A percentile compares a stretch with the other conserved stretches of the same genome.
phyloP scores from a whole-genome alignment of 1,140 invertebrate genomes.

The Trinorchestia longiramus region DNA sequence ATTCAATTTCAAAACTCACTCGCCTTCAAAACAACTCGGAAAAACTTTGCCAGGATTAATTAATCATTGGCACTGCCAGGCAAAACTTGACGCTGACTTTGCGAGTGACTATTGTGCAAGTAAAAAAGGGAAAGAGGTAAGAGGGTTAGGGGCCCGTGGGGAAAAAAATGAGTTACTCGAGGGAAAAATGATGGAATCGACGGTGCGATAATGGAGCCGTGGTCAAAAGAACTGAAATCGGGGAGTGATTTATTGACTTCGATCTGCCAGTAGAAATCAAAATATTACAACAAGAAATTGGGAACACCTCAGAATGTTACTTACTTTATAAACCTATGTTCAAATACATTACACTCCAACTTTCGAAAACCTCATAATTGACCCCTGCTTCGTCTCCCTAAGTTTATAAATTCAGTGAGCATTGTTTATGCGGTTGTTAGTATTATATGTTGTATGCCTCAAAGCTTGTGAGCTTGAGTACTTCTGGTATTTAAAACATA shows the following conservation, averaged over 20 bases:
- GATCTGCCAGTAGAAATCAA: not conserved
- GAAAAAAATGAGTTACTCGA: not conserved
- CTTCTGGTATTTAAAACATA: no score
- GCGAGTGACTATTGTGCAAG: not conserved
- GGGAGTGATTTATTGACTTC: slow-evolving; percentile 2
- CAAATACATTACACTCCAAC: no score
- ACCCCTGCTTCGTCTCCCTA: no score
- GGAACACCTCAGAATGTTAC: not conserved
- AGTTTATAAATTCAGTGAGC: no score
- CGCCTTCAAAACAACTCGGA: slow-evolving; percentile 7
- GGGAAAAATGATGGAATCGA: not conserved
- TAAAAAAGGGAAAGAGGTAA: not conserved
- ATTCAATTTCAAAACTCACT: slow-evolving; percentile 30
- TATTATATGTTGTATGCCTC: no score
- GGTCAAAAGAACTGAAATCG: not conserved
- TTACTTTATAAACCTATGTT: not conserved
- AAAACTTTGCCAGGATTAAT: slow-evolving; percentile 36
- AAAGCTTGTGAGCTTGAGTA: no score
- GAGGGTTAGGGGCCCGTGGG: not conserved
- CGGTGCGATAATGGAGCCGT: not conserved
- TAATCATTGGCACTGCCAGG: slow-evolving; percentile 16
- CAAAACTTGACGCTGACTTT: slow-evolving; percentile 8
- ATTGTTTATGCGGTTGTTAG: no score
- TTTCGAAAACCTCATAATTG: no score
- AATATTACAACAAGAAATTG: not conserved